Evolutionary conservation across 2,113 vertebrate genomes (phyloP), one percentile per base, ranked within the genome.

Genomic region (Alexandromys fortis): DNA sequence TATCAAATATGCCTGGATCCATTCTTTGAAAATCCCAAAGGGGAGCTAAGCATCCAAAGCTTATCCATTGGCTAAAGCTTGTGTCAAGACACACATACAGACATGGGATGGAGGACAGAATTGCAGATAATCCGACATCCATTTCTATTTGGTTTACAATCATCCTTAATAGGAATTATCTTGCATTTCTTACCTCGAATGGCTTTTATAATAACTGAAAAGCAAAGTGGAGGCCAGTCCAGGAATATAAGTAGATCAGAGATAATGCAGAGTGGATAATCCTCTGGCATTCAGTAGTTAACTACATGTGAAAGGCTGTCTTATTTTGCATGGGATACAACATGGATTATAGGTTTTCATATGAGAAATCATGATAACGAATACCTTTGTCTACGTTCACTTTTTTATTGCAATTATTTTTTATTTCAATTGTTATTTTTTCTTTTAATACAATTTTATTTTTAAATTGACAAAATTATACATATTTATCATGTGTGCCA

Each of bases 61-160:
- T 63, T n/a, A 61, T 82, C 55, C 16, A 73, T 86, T 35, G n/a
- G 67, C 42, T 68, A 92, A 93, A 67, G 67, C 35, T 67, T 7
- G 0, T 63, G 21, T 26, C 52, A 83, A 65, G 7, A 45, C 61
- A 73, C 67, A 65, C 33, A 45, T 8, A 14, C 3, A 91, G 61
- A 86, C 12, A 65, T 1, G 6, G 4, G 24, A 96, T 47, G 45
- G 5, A 58, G 68, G 26, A 78, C 28, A 95, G 63, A 96, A 96
- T 52, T 96, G 1, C 3, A 93, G 35, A 89, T 96, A 81, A 94
- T 94, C 79, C 75, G 94, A 95, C 95, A 87, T 87, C 88, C 90
- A 97, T 96, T 97, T 96, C 65, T 77, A 81, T 85, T 94, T 97
- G 65, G 38, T 61, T 97, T 96, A 86, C 91, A 97, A 92, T 96